Evolutionary conservation across 1,140 invertebrate species (phyloP).

Genomic region (Zaprionus ornatus): DNA sequence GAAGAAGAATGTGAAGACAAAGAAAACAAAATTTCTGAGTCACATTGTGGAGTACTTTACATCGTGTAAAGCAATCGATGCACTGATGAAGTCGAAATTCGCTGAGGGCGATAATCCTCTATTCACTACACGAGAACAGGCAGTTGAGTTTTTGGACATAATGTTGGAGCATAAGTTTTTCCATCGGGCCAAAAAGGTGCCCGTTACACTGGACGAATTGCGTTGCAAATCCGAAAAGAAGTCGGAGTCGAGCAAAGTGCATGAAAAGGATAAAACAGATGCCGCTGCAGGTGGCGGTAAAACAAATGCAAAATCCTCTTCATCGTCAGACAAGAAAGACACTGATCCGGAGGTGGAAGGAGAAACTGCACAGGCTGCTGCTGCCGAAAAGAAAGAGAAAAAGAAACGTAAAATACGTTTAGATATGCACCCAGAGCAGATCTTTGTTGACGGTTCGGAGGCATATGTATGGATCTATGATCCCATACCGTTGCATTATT

Average conservation of each 20-base stretch:
- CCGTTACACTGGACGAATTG: conserved; percentile 90
- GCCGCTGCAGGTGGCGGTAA: conserved; percentile 29
- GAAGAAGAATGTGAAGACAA: conserved; percentile 95
- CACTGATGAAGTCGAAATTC: conserved; percentile 96
- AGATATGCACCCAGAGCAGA: conserved; percentile 98
- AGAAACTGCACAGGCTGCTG: conserved; percentile 44
- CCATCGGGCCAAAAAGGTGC: conserved; percentile 96
- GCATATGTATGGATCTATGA: conserved; percentile 99
- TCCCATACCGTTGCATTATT: conserved; percentile 98
- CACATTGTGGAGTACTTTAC: conserved; percentile 99
- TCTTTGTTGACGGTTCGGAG: conserved; percentile 96
- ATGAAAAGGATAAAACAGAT: conserved; percentile 76
- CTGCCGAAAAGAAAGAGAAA: conserved; percentile 85
- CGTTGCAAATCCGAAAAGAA: conserved; percentile 74
- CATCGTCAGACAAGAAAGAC: conserved; percentile 38
- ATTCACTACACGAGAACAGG: conserved; percentile 92
- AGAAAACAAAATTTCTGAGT: conserved; percentile 97
- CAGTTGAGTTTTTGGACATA: conserved; percentile 91
- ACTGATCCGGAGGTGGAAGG: conserved; percentile 66
- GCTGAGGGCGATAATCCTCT: conserved; percentile 90
- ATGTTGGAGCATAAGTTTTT: conserved; percentile 97
- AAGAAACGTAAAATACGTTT: conserved; percentile 90
- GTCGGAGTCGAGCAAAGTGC: conserved; percentile 39
- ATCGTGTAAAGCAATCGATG: conserved; percentile 94
- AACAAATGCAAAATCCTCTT: conserved; percentile 26